Conservation (phyloP, 2,113 vertebrate species). For the Pipra filicauda region DNA sequence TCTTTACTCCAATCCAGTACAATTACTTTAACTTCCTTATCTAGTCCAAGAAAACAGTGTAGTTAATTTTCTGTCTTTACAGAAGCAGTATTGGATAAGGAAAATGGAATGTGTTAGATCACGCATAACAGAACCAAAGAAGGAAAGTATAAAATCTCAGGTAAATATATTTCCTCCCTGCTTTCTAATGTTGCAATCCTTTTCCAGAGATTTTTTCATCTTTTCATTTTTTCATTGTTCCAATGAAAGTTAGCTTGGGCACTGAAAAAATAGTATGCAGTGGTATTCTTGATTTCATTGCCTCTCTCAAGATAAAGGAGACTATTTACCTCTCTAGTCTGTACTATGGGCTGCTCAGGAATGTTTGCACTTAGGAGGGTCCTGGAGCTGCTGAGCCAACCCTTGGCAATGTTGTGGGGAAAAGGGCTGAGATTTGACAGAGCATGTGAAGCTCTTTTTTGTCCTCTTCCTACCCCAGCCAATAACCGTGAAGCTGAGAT, state of each 20-base stretch:
- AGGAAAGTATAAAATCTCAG: not conserved
- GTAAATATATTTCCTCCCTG: accelerated
- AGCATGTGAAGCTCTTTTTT: not conserved
- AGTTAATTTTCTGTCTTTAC: not conserved
- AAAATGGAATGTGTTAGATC: not conserved
- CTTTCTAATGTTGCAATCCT: not conserved
- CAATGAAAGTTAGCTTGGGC: not conserved
- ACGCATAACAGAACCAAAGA: not conserved
- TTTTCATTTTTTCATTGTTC: not conserved
- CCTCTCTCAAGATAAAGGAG: not conserved
- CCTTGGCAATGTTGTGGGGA: accelerated
- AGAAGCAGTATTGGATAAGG: not conserved
- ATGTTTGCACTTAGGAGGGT: not conserved
- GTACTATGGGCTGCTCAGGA: accelerated
- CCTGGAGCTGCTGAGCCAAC: not conserved
- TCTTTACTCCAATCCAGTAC: not conserved
- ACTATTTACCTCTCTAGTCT: not conserved
- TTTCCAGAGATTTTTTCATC: not conserved
- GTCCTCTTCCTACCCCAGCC: not conserved
- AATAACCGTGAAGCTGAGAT: not conserved
- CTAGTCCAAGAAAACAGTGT: not conserved
- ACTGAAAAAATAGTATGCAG: not conserved
- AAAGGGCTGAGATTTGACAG: not conserved
- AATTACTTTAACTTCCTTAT: not conserved
- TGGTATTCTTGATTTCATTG: not conserved